Conservation (phyloP, 1,140 invertebrate genomes). For the Brachionus paranguensis region DNA sequence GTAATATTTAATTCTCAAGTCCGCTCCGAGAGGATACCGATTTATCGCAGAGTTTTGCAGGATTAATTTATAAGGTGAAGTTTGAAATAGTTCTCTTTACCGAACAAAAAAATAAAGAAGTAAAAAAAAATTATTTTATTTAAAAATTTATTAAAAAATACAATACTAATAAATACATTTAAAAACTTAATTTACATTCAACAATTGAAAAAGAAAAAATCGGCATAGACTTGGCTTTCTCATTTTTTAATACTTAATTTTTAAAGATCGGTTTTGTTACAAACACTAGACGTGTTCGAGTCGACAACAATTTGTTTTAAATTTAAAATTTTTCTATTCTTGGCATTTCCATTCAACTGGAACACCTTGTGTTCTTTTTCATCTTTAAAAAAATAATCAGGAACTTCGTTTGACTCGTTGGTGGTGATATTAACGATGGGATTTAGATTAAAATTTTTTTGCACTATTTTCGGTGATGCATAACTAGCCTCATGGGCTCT, state of each 20-base stretch:
- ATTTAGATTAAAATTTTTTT: slow-evolving; percentile 25
- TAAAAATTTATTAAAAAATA: not conserved
- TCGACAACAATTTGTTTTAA: slow-evolving; percentile 25
- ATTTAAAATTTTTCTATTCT: slow-evolving; percentile 24
- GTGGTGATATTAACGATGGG: slow-evolving; percentile 8
- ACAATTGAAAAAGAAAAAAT: not conserved
- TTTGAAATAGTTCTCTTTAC: too few relatives aligned
- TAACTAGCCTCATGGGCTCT: not conserved
- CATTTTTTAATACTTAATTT: not conserved
- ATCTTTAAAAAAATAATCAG: slow-evolving; percentile 40
- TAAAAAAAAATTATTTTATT: not conserved
- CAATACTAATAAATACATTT: slow-evolving; percentile 22
- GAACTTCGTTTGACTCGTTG: not conserved
- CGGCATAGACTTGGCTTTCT: not conserved
- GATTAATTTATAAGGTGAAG: too few relatives aligned
- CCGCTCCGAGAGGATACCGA: too few relatives aligned
- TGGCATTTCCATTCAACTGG: not conserved
- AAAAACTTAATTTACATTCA: not conserved
- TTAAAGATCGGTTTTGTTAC: slow-evolving; percentile 7
- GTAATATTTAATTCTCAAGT: too few relatives aligned
- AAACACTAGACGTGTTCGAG: not conserved
- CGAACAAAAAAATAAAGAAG: too few relatives aligned
- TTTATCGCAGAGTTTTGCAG: too few relatives aligned
- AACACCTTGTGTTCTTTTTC: slow-evolving; percentile 36
- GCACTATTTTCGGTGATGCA: not conserved